A percentile compares a stretch with the other conserved stretches of the same genome.
phyloP scores from a whole-genome alignment of 1,140 invertebrate species.

The Neodiprion virginianus region DNA sequence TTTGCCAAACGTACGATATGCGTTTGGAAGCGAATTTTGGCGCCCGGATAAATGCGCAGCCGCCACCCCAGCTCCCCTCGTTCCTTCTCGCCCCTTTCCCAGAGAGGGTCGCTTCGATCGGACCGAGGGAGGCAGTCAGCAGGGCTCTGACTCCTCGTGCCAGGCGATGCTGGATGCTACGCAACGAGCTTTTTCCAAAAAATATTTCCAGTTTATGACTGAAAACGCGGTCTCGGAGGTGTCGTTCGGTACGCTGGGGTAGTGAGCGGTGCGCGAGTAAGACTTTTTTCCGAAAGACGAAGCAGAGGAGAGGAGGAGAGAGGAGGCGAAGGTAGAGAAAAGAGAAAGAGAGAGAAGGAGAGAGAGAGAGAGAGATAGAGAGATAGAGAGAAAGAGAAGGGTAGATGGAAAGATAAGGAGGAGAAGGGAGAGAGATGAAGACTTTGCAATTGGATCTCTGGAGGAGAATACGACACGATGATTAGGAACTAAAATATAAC shows the following conservation, averaged over 20 bases:
- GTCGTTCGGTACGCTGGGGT: not conserved
- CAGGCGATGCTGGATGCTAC: not conserved
- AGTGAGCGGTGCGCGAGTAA: not conserved
- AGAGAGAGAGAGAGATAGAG: too few relatives aligned
- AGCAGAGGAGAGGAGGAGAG: too few relatives aligned
- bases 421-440: too few relatives aligned
- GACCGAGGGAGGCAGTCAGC: not conserved
- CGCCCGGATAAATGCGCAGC: not conserved
- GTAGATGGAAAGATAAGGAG: too few relatives aligned
- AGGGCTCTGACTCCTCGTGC: conserved; percentile 3
- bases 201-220: conserved; percentile 4
- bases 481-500: too few relatives aligned
- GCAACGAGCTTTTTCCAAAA: not conserved
- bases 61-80: not conserved
- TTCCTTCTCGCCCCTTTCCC: not conserved
- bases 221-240: not conserved
- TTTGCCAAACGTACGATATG: too few relatives aligned
- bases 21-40: not conserved
- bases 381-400: too few relatives aligned
- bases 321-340: too few relatives aligned
- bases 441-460: too few relatives aligned
- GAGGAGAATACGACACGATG: too few relatives aligned
- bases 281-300: too few relatives aligned
- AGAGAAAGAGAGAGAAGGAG: too few relatives aligned
- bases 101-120: conserved; percentile 6